Evolutionary conservation across 2,888 invertebrate genomes (phyloP), one percentile per base, ranked within the genome.

Genomic region (Pseudococcus viburni): DNA sequence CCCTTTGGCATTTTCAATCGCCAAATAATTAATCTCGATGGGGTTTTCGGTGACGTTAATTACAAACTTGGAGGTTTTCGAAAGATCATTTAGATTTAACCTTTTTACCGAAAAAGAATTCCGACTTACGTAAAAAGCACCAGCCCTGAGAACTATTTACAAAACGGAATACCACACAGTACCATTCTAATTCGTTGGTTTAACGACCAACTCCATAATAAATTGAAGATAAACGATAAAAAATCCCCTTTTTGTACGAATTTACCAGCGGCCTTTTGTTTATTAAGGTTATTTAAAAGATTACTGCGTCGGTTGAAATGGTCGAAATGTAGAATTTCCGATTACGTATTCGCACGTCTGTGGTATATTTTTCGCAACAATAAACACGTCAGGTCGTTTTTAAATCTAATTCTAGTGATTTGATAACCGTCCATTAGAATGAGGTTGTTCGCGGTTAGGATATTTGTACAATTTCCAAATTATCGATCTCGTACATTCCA

Each of bases 281-380:
- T 64, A 64, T 64, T 22, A 19, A 64, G 64, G 64, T 64, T 64
- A 64, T 22, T 64, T 9, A 64, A 64, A 64, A 64, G 64, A 64
- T 64, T 22, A 64, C 19, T 9, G 42, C 6, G 9, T 64, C 22
- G 64, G 22, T 7, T 9, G 9, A 64, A 64, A 55, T n/a, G n/a
- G 15, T 55, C 55, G 55, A 55, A 55, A 64, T 22, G 64, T 11
- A 19, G 19, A 59, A 59, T 22, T 19, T 64, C 64, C 15, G 64
- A 22, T 64, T 64, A 64, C 64, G 64, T 64, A 64, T 64, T 64
- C 64, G 19, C 64, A 22, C 19, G 64, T 64, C 64, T 64, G 64
- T 22, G 22, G 64, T 22, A 64, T 64, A 64, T 64, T 64, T 64
- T 64, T 64, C 64, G 64, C 64, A 64, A 22, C 8, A 22, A 64